These are phyloP conservation scores for Pandion haliaetus DNA, from an alignment of 2,113 vertebrate genomes.

Conservation along the genomic window DNA sequence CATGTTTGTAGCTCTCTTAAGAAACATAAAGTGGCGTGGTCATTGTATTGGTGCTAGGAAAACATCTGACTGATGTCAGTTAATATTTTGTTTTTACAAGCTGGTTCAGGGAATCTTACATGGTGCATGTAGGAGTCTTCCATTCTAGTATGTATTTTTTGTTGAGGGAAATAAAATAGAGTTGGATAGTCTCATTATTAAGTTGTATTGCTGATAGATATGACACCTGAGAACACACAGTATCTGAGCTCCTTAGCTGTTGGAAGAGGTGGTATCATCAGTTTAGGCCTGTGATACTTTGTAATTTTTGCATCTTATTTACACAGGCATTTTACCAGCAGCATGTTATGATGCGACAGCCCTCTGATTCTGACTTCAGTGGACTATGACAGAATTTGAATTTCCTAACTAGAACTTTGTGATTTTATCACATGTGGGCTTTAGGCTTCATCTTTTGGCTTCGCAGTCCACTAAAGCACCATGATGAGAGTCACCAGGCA, in stretches of 20 bases:
- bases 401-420: neutral
- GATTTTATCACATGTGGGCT: neutral
- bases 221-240: neutral
- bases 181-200: neutral
- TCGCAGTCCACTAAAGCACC: accelerated
- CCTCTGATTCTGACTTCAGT: neutral
- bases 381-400: neutral
- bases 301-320: neutral
- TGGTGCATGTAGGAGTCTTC: neutral
- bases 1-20: neutral
- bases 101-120: neutral
- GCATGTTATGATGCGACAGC: neutral
- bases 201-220: neutral
- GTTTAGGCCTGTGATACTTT: neutral
- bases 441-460: neutral
- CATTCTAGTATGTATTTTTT: neutral
- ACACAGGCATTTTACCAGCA: neutral
- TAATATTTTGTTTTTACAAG: neutral
- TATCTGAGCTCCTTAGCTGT: neutral
- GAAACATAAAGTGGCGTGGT: neutral
- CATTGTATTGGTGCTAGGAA: neutral
- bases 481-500: neutral
- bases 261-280: neutral
- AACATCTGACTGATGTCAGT: neutral
- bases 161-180: neutral